Evolutionary conservation across 1,140 invertebrate species (phyloP).

Genomic region (Aphis gossypii): DNA sequence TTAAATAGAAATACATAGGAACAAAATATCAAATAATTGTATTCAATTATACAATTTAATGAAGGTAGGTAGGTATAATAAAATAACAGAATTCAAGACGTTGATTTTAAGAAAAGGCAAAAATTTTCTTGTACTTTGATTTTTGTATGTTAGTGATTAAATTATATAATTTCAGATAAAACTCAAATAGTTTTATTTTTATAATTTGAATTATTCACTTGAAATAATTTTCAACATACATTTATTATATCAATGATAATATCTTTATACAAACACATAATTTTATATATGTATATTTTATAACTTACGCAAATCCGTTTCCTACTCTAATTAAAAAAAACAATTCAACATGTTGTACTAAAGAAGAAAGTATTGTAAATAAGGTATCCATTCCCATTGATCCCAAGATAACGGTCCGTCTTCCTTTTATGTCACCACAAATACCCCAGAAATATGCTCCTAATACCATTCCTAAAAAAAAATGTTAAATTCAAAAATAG

Average conservation of each 20-base stretch:
- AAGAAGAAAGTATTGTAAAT: background rate
- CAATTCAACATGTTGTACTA: background rate
- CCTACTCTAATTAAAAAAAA: slow-evolving; percentile 23
- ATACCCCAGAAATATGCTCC: slow-evolving; percentile 52
- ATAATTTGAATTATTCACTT: background rate
- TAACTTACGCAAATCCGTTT: slow-evolving; percentile 47
- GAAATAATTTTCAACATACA: no score
- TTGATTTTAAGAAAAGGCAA: background rate
- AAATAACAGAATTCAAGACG: background rate
- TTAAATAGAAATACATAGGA: background rate
- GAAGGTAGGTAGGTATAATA: background rate
- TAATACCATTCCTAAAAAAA: slow-evolving; percentile 35
- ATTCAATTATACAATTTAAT: background rate
- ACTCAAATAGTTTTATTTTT: background rate
- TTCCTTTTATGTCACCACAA: slow-evolving; percentile 37
- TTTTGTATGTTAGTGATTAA: no score
- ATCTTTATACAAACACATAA: background rate
- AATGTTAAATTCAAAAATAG: background rate
- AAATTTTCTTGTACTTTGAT: background rate
- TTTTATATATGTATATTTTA: background rate
- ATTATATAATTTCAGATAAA: no score
- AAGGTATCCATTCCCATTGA: slow-evolving; percentile 42
- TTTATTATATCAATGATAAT: no score
- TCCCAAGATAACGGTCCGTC: slow-evolving; percentile 17
- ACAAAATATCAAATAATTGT: background rate